These are phyloP conservation scores for Melangyna quadrimaculata DNA, from an alignment of 2,888 invertebrate species.

Conservation along the genomic window DNA sequence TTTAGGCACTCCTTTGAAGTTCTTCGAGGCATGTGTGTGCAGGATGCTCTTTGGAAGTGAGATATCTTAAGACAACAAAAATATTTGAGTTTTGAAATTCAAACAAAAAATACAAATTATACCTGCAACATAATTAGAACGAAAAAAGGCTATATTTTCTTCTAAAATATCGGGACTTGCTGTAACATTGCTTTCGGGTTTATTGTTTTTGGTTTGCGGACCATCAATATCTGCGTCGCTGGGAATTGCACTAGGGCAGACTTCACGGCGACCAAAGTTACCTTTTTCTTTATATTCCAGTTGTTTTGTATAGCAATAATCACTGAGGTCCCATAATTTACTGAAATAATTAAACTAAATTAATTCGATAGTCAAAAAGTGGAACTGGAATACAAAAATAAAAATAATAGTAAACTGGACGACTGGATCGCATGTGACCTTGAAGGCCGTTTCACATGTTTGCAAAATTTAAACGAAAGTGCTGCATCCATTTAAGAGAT, in stretches of 20 bases:
- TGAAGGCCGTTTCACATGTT: no score
- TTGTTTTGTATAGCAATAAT: slow-evolving; percentile 88
- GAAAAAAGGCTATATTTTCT: slow-evolving; percentile 84
- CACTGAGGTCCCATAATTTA: slow-evolving; percentile 90
- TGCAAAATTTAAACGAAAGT: no score
- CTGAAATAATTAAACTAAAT: slow-evolving; percentile 82
- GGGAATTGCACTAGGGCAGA: slow-evolving; percentile 84
- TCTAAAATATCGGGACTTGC: slow-evolving; percentile 80
- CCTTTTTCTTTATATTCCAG: slow-evolving; percentile 86
- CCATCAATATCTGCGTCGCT: slow-evolving; percentile 76
- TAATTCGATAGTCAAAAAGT: no score
- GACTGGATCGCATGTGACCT: no score
- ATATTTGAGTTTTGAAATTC: neutral
- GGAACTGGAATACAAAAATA: no score
- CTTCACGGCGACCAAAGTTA: slow-evolving; percentile 87
- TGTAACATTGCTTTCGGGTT: slow-evolving; percentile 74
- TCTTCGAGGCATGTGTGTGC: slow-evolving; percentile 87
- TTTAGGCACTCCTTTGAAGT: slow-evolving; percentile 84
- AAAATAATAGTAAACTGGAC: no score
- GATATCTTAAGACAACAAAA: slow-evolving; percentile 80
- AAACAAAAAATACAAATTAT: neutral
- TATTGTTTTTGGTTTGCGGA: slow-evolving; percentile 82
- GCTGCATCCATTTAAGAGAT: no score
- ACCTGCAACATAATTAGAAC: slow-evolving; percentile 84
- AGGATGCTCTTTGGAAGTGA: slow-evolving; percentile 92